Evolutionary conservation across 2,888 invertebrate species (phyloP), one percentile per base, ranked within the genome.

Genomic region (Lagria hirta): DNA sequence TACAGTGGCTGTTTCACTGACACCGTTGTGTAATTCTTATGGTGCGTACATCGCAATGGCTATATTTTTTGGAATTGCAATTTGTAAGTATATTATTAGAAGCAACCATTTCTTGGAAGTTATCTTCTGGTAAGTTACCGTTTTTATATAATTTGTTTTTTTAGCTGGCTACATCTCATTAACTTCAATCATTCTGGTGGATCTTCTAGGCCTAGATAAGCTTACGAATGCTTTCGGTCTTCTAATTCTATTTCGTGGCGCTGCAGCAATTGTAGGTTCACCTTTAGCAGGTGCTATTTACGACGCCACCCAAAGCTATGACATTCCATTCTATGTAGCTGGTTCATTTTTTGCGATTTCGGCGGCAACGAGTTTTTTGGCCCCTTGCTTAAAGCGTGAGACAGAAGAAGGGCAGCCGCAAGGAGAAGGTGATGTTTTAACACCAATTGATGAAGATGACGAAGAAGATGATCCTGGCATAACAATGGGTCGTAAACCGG

Each of bases 201-300:
- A 99, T 71, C 78, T 98, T 20, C 79, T 99, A 29, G 98, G 98
- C 1, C 75, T 99, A 67, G 96, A 97, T 68, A 90, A 90, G 69
- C 75, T 99, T 57, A 98, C 98, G 28, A 98, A 94, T 71, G 96
- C 97, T 28, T 99, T 98, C 73, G 98, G 98, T 6, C 79, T 98
- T 50, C 78, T 99, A 40, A 95, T 97, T 61, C 75, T 99, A 57
- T 94, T 95, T 78, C 85, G 98, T 66, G 99, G 98, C 30, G 86
- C 89, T 21, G 94, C 98, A 3, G 90, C 94, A 10, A 88, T 96
- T 34, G 76, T 94, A 59, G 90, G 89, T 11, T 86, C 88, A 1
- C 88, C 88, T 1, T 70, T 89, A 54, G 84, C 89, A 57, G 97
- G 97, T 51, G 86, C 87, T 13, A 84, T 98, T 13, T 95, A 88